Evolutionary conservation across 2,797 vertebrate genomes (phyloP), one percentile per base, ranked within the genome.

Genomic region (Botia almorhae): DNA sequence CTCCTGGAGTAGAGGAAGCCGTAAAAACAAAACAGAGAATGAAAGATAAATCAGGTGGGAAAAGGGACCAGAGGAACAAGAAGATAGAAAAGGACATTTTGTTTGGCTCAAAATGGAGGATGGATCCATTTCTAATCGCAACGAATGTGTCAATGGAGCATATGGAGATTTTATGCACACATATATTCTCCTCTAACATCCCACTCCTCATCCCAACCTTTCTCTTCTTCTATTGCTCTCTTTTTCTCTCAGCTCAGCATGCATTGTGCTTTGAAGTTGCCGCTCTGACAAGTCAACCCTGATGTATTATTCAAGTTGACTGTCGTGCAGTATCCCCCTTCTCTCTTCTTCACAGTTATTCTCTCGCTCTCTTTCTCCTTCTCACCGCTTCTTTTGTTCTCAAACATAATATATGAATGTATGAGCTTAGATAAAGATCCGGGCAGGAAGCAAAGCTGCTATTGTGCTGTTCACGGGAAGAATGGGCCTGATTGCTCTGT

Each of bases 251-350:
- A 82, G 87, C 88, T 90, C 91, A 89, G 90, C 74, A 0, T 78
- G 90, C 84, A 86, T 76, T 87, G 86, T 89, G 87, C 87, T 92
- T 93, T 92, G 92, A 88, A 91, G 88, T 92, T 84, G 60, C 29
- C 56, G 13, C 85, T 92, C 89, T 21, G 80, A 89, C 86, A 86
- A 64, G 79, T 90, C 88, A 90, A 92, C 60, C 82, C 86, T 94
- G 92, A 94, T 94, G 93, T 94, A 94, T 94, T 93, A 94, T 95
- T 93, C 91, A 94, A 88, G 58, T 90, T 88, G 85, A 81, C 89
- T 69, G 82, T 91, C 70, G 72, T 86, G 87, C 89, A 89, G 85
- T 86, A 87, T 81, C 80, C 60, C 86, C 72, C 64, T 79, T 79
- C 69, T 79, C 69, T 79, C 60, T 79, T 79, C 77, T 80, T 74